Percentiles rank a stretch among this genome's conserved stretches.
phyloP scores from a whole-genome alignment of 2,888 invertebrate genomes.

The Macrophya alboannulata region DNA sequence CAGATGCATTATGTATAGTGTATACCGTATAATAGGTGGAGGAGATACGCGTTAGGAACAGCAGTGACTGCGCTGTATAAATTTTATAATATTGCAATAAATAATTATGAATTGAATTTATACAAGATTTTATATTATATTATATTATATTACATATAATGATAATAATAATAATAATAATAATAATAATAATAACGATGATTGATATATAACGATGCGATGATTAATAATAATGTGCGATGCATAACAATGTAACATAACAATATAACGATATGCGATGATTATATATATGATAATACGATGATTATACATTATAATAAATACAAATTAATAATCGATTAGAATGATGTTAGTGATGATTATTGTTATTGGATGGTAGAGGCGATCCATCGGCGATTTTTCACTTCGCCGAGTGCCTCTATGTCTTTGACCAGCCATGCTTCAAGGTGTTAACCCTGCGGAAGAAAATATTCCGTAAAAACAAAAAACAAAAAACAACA shows the following conservation, averaged over 20 bases:
- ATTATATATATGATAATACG: constrained; percentile 7
- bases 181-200: constrained; percentile 6
- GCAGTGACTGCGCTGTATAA: background rate
- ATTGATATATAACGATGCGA: background rate
- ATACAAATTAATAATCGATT: constrained; percentile 34
- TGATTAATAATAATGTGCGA: background rate
- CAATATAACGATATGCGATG: constrained; percentile 1
- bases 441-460: constrained; percentile 68
- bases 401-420: constrained; percentile 30
- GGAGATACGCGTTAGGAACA: background rate
- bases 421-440: constrained; percentile 56
- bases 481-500: background rate
- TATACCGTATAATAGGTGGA: background rate
- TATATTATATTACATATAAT: background rate
- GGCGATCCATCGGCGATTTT: constrained; percentile 36
- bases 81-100: background rate
- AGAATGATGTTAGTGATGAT: constrained; percentile 48
- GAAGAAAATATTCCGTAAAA: constrained; percentile 51
- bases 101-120: background rate
- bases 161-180: background rate
- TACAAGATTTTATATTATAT: background rate
- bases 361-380: constrained; percentile 37
- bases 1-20: no score
- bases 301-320: constrained; percentile 11
- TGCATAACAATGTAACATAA: background rate